Base-by-base conservation (phyloP, 2,888 invertebrate species). In the Tipula lateralis region DNA sequence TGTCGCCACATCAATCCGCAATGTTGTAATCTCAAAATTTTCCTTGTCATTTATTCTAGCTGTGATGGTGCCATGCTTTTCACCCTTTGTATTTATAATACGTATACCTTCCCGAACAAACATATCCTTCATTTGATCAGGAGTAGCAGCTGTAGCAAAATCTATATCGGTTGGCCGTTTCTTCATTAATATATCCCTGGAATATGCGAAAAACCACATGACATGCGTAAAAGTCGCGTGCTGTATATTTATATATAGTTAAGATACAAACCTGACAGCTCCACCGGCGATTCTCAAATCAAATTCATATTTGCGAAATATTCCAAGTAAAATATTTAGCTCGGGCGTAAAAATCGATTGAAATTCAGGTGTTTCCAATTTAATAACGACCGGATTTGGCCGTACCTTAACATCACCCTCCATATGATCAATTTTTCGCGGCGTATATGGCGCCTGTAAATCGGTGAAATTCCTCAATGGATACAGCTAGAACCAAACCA, bases 81-180 rank as follows among this genome's bases (percentile, higher is more conserved):
- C 97, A 5, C 98, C 97, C 89, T 94, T 96, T 86, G 92, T 92
- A 90, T 99, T 99, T 29, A 99, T 95, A 95, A 98, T 95, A 86
- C 99, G 92, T 30, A 99, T 92, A 84, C 93, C 91, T 91, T 98
- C 97, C 83, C 91, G 91, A 5, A 91, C 93, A 88, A 99, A 98
- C 94, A 99, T 96, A 44, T 94, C 93, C 89, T 97, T 98, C 99
- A 99, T 99, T 91, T 99, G 93, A 16, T 94, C 92, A 0, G 99
- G 99, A 0, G 99, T 99, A 7, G 99, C 99, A 16, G 95, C 96
- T 5, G 99, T 98, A 0, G 99, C 99, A 91, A 99, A 98, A 91
- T 99, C 99, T 84, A 99, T 91, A 91, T 99, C 99, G 88, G 95
- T 95, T 0, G 98, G 98, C 86, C 91, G 91, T 84, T 92, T 93